Evolutionary conservation across 64 coral and sea anemone genomes (phyloP).

Genomic region (Dendronephthya gigantea): DNA sequence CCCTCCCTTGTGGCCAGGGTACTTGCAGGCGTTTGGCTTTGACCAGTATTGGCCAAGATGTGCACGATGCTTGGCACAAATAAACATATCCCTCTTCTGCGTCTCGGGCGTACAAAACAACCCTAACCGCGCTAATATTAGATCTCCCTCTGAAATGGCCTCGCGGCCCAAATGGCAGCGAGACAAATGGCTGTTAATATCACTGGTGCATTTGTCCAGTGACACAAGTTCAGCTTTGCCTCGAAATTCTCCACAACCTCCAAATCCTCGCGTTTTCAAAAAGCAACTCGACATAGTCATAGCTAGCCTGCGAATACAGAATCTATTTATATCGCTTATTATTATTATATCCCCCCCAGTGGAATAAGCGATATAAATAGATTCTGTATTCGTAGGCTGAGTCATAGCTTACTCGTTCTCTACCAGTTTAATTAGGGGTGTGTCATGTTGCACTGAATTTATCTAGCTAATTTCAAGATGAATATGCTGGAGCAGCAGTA

Average conservation of each 20-base stretch:
- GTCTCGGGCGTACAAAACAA: slow-evolving; percentile 30
- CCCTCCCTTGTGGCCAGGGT: slow-evolving; percentile 39
- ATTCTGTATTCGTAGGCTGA: too few relatives aligned
- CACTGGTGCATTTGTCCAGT: slow-evolving; percentile 15
- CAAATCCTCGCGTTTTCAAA: neutral
- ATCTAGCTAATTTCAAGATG: too few relatives aligned
- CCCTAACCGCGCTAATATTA: slow-evolving; percentile 28
- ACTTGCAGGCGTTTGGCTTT: slow-evolving; percentile 33
- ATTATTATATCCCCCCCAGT: too few relatives aligned
- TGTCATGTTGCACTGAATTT: too few relatives aligned
- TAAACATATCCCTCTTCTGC: slow-evolving; percentile 37
- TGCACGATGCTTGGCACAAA: slow-evolving; percentile 32
- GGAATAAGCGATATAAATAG: too few relatives aligned
- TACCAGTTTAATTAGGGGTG: too few relatives aligned
- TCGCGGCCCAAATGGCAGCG: slow-evolving; percentile 20
- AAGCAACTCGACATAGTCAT: neutral
- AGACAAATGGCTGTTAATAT: slow-evolving; percentile 21
- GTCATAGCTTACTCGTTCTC: too few relatives aligned
- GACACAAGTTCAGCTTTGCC: slow-evolving; percentile 13
- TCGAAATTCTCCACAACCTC: slow-evolving; percentile 32
- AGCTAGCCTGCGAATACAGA: too few relatives aligned
- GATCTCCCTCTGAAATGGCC: slow-evolving; percentile 35
- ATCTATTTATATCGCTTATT: too few relatives aligned
- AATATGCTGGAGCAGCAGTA: too few relatives aligned
- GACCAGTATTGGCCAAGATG: slow-evolving; percentile 43